Evolutionary conservation across 2,888 invertebrate species (phyloP), one percentile per base, ranked within the genome.

Genomic region (Watsonalla cultraria): DNA sequence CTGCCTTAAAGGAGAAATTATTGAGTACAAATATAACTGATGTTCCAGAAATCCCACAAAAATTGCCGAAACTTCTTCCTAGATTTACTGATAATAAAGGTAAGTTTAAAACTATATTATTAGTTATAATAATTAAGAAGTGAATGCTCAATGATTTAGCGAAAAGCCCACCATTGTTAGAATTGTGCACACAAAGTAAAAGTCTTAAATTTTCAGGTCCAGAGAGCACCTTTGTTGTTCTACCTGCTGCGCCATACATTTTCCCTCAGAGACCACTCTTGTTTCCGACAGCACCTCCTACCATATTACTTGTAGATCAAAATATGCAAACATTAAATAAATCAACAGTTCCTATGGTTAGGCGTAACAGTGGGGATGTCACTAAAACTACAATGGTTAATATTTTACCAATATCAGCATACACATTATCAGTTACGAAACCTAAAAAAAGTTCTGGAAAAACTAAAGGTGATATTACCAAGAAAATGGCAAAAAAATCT

Each of bases 341-440:
- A 70, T 56, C 77, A 33, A 48, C 78, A 46, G 68, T 82, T 59
- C 80, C 84, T 53, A 70, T 82, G 59, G 64, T 84, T 45, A 84
- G 76, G 63, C 86, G 84, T 75, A 84, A 72, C 61, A 77, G 60
- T 62, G 80, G 76, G 61, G 89, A 90, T 65, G 79, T 84, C 47
- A 90, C 90, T 33, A 90, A 82, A 80, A 90, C 90, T 42, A 90
- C 90, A 42, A 90, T 87, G 88, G 90, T 90, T 39, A 90, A 90
- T 74, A 85, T 90, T 57, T 68, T 90, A 58, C 90, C 90, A 34
- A 89, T 90, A 80, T 84, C 90, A 47, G 90, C 90, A n/a, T 90
- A 89, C 68, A 89, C 90, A 14, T 80, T 89, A 46, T 90, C 90
- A 51, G 85, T 81, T 24, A 72, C 65, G 35, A 90, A 83, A 76